Evolutionary conservation across 1,140 invertebrate genomes (phyloP), one percentile per base, ranked within the genome.

Genomic region (Trachelipus rathkii): DNA sequence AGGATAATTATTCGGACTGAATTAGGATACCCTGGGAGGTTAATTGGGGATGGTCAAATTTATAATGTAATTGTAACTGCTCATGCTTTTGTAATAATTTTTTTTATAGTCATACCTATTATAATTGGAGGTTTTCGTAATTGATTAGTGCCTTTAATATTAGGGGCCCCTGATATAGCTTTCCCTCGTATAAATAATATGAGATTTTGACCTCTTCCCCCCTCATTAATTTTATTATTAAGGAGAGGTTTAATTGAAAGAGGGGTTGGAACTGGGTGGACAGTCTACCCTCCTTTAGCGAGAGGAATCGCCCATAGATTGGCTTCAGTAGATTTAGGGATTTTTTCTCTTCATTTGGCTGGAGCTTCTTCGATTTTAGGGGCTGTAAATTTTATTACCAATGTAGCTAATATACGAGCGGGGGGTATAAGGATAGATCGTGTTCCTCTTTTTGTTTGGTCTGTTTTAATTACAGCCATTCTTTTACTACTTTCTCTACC

Each of bases 161-260:
- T 92, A 81, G 89, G 89, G 79, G 87, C 88, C 0, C 88, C 89
- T 15, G 91, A 93, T 88, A 92, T 92, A 87, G 88, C 89, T 8
- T 92, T 91, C 75, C 91, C 90, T 9, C 89, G 91, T 83, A 85
- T 92, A 87, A 92, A 92, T 88, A 92, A 91, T 87, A 88, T 92
- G 87, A 91, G 90, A 84, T 92, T 92, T 87, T 92, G 90, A 87
- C 80, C 92, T 74, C 79, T 92, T 73, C 88, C 88, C 0, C 88
- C 89, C 1, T 88, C 89, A 73, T 81, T 92, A 82, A 84, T 86
- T 44, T 81, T 92, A 80, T 81, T 92, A 83, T 82, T 90, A 77
- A 83, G 84, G 74, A 89, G 88, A 81, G 86, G 83, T 80, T 83
- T 90, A 79, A 85, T 88, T 72, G 89, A 89, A 85, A 86, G 83